A percentile compares a stretch with the other conserved stretches of the same genome.
phyloP scores from a whole-genome alignment of 2,888 invertebrate species.

The Litoditis marina region DNA sequence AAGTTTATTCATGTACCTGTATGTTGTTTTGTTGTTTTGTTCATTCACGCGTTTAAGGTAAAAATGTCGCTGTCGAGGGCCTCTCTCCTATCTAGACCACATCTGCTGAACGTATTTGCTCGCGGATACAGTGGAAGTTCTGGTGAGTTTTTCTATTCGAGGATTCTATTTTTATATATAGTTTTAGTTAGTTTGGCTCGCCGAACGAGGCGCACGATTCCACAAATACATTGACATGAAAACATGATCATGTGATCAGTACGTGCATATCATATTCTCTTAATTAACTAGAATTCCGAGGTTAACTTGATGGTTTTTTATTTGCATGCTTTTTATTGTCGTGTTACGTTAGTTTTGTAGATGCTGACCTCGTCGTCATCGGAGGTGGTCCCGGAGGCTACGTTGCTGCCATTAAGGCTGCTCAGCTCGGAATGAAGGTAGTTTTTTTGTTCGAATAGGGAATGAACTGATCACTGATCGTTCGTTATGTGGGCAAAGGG shows the following conservation, averaged over 20 bases:
- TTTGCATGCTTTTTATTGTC: background rate
- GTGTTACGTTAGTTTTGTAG: conserved; percentile 65
- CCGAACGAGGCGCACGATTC: too few relatives aligned
- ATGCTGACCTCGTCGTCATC: conserved; percentile 91
- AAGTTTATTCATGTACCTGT: too few relatives aligned
- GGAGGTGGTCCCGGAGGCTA: conserved; percentile 98
- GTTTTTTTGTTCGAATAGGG: too few relatives aligned
- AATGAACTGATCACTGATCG: too few relatives aligned
- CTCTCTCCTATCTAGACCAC: conserved; percentile 24
- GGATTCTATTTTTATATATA: too few relatives aligned
- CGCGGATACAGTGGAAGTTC: conserved; percentile 34
- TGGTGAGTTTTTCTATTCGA: conserved; percentile 26
- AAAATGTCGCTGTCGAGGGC: conserved; percentile 24
- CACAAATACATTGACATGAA: too few relatives aligned
- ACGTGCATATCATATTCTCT: too few relatives aligned
- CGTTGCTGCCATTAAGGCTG: conserved; percentile 97
- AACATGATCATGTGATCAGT: too few relatives aligned
- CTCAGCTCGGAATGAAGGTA: conserved; percentile 88
- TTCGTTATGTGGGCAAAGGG: too few relatives aligned
- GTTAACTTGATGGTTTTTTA: background rate
- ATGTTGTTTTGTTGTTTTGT: too few relatives aligned
- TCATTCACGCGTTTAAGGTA: conserved; percentile 7
- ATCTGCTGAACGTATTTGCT: conserved; percentile 29
- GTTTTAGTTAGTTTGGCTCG: too few relatives aligned
- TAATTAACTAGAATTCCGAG: background rate